A percentile compares a stretch with the other conserved stretches of the same genome.
These are phyloP conservation scores for Arctopsyche grandis DNA, from an alignment of 1,140 invertebrate genomes.

Conservation along the genomic window DNA sequence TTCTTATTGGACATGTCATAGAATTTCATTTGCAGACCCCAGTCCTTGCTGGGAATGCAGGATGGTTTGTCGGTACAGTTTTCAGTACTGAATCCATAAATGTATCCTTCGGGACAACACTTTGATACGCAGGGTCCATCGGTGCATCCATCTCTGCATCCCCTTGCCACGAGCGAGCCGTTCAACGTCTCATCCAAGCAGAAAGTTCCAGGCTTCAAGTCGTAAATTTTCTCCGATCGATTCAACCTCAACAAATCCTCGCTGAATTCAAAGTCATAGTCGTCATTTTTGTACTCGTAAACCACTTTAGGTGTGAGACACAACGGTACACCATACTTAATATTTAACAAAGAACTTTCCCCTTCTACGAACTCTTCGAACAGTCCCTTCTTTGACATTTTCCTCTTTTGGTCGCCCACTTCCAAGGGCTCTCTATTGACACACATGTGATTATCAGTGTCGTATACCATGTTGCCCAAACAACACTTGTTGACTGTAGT, in stretches of 20 bases:
- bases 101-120: conserved; percentile 62
- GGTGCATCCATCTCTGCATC: conserved; percentile 58
- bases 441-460: conserved; percentile 41
- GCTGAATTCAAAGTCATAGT: conserved; percentile 37
- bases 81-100: conserved; percentile 55
- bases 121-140: conserved; percentile 61
- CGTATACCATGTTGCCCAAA: conserved; percentile 38
- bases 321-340: conserved; percentile 16
- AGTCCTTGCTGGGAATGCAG: neutral
- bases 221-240: neutral
- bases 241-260: conserved; percentile 27
- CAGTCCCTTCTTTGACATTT: neutral
- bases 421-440: neutral
- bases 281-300: conserved; percentile 16
- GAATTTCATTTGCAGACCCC: conserved; percentile 37
- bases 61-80: conserved; percentile 39
- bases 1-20: conserved; percentile 29
- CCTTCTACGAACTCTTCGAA: conserved; percentile 33
- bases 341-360: conserved; percentile 24
- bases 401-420: neutral
- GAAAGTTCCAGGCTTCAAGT: conserved; percentile 58
- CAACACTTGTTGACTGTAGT: conserved; percentile 46
- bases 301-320: conserved; percentile 36
- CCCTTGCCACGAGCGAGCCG: conserved; percentile 57
- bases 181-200: conserved; percentile 59